These are phyloP conservation scores for Caerostris extrusa DNA, from an alignment of 1,140 invertebrate genomes.

Conservation along the genomic window DNA sequence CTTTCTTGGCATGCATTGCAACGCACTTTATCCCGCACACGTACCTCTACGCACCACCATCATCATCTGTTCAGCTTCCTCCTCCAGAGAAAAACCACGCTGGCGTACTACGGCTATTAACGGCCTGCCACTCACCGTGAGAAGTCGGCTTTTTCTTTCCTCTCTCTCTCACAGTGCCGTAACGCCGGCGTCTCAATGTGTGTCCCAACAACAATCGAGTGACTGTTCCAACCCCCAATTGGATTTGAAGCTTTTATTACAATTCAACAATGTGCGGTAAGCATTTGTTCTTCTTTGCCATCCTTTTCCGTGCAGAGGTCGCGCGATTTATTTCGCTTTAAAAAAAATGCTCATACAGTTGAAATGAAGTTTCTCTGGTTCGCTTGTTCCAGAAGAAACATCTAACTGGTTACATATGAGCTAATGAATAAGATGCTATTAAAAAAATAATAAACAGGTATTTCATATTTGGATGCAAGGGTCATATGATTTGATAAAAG, in stretches of 20 bases:
- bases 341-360: too few species aligned
- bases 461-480: too few species aligned
- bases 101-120: slow-evolving; percentile 50
- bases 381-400: too few species aligned
- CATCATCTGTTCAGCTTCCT: slow-evolving; percentile 52
- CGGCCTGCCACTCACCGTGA: background rate
- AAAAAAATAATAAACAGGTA: too few species aligned
- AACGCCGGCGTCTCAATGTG: background rate
- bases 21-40: slow-evolving; percentile 22
- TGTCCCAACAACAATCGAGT: background rate
- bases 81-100: slow-evolving; percentile 39
- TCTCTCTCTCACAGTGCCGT: background rate
- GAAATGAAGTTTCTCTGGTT: too few species aligned
- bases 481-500: too few species aligned
- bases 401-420: too few species aligned
- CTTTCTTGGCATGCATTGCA: slow-evolving; percentile 48
- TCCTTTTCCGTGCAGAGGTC: background rate
- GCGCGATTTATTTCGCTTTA: background rate
- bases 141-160: background rate
- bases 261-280: background rate
- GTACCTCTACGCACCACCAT: slow-evolving; percentile 19
- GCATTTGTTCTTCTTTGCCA: background rate
- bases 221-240: background rate
- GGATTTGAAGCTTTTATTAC: background rate
- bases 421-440: too few species aligned